Percentiles rank a stretch among this genome's conserved stretches.
Evolutionary conservation across 2,797 vertebrate genomes (phyloP).

Genomic region (Acanthiza pusilla): DNA sequence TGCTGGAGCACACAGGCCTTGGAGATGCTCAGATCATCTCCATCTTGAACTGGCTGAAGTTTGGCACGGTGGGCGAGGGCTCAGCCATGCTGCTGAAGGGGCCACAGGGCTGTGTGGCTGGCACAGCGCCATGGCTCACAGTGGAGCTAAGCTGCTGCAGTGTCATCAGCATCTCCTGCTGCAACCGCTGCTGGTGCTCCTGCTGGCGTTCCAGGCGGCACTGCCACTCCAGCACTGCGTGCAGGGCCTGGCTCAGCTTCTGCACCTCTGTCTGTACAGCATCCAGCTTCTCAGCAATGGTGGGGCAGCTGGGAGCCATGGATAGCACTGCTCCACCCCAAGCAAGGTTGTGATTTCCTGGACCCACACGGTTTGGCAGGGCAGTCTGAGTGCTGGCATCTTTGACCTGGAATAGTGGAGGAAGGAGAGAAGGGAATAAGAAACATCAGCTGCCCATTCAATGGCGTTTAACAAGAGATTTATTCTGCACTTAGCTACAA

Average conservation of each 20-base stretch:
- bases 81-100: constrained; percentile 16
- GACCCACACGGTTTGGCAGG: rapidly evolving
- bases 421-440: background rate
- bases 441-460: background rate
- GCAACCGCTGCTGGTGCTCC: constrained; percentile 82
- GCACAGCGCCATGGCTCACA: constrained; percentile 55
- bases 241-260: constrained; percentile 78
- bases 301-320: background rate
- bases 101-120: constrained; percentile 61
- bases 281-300: constrained; percentile 77
- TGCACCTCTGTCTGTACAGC: constrained; percentile 77
- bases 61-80: constrained; percentile 27
- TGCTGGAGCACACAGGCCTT: rapidly evolving
- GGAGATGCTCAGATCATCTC: constrained; percentile 71
- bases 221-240: constrained; percentile 80
- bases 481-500: background rate
- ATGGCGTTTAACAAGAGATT: background rate
- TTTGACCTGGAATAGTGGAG: constrained; percentile 13
- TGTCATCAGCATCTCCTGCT: constrained; percentile 83
- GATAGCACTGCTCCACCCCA: background rate
- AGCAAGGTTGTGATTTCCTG: background rate
- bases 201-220: constrained; percentile 80
- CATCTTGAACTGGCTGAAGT: constrained; percentile 83
- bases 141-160: constrained; percentile 79
- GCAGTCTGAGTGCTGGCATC: constrained; percentile 55